Conservation (phyloP, 2,113 vertebrate genomes). For the Ailuropoda melanoleuca region DNA sequence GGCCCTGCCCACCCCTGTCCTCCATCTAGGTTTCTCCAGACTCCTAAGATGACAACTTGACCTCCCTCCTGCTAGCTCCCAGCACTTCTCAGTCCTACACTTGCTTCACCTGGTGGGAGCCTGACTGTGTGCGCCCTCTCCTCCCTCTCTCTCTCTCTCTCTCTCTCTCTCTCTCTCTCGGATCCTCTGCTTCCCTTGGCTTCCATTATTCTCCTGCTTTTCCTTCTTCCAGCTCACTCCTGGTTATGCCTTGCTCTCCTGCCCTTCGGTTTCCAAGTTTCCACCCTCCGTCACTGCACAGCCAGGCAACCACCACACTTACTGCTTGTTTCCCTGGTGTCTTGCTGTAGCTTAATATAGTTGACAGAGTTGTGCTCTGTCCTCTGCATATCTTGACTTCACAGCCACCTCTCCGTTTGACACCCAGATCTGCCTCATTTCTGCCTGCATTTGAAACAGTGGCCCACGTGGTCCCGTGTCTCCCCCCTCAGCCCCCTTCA, state of each 20-base stretch:
- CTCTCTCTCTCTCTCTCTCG: no score
- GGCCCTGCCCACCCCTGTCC: no score
- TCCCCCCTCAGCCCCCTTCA: neutral
- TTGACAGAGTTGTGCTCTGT: neutral
- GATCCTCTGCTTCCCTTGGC: neutral
- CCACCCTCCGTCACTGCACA: no score
- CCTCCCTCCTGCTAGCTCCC: neutral
- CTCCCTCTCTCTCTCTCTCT: no score
- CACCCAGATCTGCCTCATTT: neutral
- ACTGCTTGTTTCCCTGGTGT: neutral
- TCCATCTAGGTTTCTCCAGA: no score
- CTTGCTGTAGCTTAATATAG: neutral
- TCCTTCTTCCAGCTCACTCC: neutral
- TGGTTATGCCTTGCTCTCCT: neutral
- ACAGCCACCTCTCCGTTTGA: neutral
- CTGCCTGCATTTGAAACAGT: neutral
- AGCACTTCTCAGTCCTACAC: neutral
- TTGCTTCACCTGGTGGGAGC: no score
- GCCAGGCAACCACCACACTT: accelerated
- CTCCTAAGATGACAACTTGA: neutral
- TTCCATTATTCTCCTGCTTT: neutral
- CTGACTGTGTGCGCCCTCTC: neutral
- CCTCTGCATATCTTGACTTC: accelerated
- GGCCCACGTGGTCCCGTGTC: neutral
- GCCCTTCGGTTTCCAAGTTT: neutral